Base-by-base conservation (phyloP, 53 echinoderm and acorn worm genomes). In the Arbacia lixula region DNA sequence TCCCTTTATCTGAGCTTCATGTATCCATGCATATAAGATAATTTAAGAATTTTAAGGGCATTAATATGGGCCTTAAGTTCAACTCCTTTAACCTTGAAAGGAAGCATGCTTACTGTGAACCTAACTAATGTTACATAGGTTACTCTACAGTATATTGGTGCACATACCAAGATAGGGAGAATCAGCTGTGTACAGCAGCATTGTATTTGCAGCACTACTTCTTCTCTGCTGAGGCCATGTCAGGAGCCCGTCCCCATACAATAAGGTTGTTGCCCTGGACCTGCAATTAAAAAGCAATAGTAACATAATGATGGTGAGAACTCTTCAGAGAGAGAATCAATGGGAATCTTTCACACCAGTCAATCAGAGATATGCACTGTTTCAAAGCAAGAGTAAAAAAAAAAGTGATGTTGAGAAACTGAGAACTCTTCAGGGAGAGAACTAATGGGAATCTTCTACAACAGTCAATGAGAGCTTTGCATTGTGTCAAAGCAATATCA, bases 231-330 rank as follows among this genome's bases (percentile, higher is more conserved):
- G 66, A 24, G 38, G 1, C 24, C 66, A 8, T 66, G 38, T 66
- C 66, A 16, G 66, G 66, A 12, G 66, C 19, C 21, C 36, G 20
- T 66, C 66, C 66, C 66, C 66, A 66, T 66, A 16, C 28, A 22
- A 66, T 21, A 1, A 66, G 37, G n/a, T 38, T 38, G 38, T 66
- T 66, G 5, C 5, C 19, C 38, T 66, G 66, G 2, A 66, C 66
- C 66, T 66, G 38, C 10, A 37, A 21, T 9, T 10, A 3, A 66
- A 19, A 20, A 24, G 9, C 36, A 66, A 58, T 5, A 12, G 36
- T 33, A 17, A 64, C 4, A 2, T 10, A 10, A 28, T 5, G 16
- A 35, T 28, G 28, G 10, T 19, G 36, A 19, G 28, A 56, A n/a
- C n/a, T n/a, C n/a, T n/a, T n/a, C n/a, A n/a, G 56, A 24, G 21